phyloP scores from a whole-genome alignment of 2,888 invertebrate species.

The Exephanes ischioxanthus region DNA sequence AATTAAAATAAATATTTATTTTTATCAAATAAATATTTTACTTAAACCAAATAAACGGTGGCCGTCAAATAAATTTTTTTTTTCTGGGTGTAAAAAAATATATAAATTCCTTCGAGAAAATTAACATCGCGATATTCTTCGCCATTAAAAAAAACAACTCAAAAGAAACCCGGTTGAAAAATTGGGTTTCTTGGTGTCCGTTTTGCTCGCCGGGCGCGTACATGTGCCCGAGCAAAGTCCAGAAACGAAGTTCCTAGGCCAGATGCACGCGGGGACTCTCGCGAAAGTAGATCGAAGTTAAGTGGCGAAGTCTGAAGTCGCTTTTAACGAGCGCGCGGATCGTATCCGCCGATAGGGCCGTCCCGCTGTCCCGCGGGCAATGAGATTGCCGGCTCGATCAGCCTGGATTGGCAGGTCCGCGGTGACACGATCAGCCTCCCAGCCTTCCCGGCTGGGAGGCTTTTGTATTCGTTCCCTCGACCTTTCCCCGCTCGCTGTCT shows the following conservation, averaged over 20 bases:
- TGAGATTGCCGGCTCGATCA: slow-evolving; percentile 58
- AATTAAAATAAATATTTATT: no score
- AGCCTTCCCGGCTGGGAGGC: background rate
- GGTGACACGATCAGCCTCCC: slow-evolving; percentile 56
- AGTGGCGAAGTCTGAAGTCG: slow-evolving; percentile 70
- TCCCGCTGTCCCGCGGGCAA: slow-evolving; percentile 47
- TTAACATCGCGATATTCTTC: no score
- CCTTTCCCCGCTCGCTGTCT: slow-evolving; percentile 5
- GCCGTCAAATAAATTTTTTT: no score
- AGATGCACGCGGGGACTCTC: slow-evolving; percentile 60
- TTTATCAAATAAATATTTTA: no score
- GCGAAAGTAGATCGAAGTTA: slow-evolving; percentile 75
- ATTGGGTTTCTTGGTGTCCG: background rate
- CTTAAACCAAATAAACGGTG: no score
- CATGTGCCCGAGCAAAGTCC: background rate
- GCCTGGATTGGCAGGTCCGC: slow-evolving; percentile 59
- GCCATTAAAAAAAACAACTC: no score
- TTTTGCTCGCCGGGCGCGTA: background rate
- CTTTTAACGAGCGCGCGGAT: slow-evolving; percentile 77
- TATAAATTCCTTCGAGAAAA: no score
- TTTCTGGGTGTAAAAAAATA: no score
- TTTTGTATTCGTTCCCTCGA: slow-evolving; percentile 37
- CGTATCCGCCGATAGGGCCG: slow-evolving; percentile 74
- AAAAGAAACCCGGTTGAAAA: no score
- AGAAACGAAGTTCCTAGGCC: background rate